Evolutionary conservation across 2,113 vertebrate species (phyloP).

Genomic region (Ailuropoda melanoleuca): DNA sequence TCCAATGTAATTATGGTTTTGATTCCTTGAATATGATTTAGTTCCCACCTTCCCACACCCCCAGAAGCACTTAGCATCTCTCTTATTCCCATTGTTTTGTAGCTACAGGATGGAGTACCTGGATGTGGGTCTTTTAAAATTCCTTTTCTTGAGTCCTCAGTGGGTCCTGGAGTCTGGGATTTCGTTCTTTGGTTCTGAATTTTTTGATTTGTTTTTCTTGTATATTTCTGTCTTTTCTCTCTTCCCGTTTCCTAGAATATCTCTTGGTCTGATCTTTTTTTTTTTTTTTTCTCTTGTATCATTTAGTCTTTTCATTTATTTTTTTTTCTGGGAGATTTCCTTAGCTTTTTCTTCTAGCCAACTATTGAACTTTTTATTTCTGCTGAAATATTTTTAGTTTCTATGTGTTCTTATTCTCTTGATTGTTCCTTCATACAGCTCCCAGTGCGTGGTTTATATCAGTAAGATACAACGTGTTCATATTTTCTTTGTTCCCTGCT

Average conservation of each 20-base stretch:
- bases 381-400: not conserved
- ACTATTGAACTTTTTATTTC: not conserved
- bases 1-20: not conserved
- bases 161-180: not conserved
- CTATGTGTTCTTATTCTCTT: not conserved
- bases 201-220: not conserved
- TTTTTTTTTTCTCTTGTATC: not conserved
- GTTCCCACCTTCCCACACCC: not conserved
- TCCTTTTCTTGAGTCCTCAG: not conserved
- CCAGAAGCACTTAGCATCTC: not conserved
- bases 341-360: not conserved
- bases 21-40: not conserved
- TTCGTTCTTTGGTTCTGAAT: not conserved
- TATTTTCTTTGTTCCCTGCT: not conserved
- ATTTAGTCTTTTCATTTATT: not conserved
- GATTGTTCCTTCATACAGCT: not conserved
- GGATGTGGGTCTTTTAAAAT: not conserved
- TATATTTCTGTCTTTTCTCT: not conserved
- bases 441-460: not conserved
- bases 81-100: not conserved
- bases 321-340: not conserved
- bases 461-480: not conserved
- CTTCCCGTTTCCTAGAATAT: not conserved
- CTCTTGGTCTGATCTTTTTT: not conserved
- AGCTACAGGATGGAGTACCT: not conserved